phyloP scores from a whole-genome alignment of 2,797 vertebrate species.

The Streptopelia turtur region DNA sequence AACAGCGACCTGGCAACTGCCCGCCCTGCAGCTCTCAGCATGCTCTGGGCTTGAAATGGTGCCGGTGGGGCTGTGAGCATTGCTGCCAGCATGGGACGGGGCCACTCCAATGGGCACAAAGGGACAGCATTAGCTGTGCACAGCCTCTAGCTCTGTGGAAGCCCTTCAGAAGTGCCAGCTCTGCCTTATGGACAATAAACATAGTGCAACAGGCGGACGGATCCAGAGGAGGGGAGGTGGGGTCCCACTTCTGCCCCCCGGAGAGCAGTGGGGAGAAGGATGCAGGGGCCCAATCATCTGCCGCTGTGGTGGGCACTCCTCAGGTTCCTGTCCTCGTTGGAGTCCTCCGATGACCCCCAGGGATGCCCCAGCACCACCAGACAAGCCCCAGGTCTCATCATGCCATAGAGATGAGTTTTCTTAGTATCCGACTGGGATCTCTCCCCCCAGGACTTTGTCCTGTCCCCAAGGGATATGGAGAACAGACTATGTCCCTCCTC shows the following conservation, averaged over 20 bases:
- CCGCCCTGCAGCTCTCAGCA: background rate
- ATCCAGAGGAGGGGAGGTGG: background rate
- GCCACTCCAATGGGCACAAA: background rate
- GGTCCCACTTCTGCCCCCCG: background rate
- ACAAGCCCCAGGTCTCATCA: background rate
- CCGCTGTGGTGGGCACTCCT: background rate
- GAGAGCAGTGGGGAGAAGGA: background rate
- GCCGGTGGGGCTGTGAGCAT: background rate
- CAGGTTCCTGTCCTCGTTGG: accelerated
- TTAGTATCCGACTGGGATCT: background rate
- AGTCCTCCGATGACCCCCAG: background rate
- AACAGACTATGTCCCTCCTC: background rate
- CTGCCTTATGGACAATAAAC: constrained; percentile 25
- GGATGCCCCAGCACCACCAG: background rate
- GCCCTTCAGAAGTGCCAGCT: background rate
- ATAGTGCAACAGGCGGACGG: accelerated
- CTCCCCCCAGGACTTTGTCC: background rate
- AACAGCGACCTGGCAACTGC: background rate
- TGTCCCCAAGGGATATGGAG: background rate
- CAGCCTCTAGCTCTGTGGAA: background rate
- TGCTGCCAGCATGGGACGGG: accelerated
- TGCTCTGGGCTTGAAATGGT: background rate
- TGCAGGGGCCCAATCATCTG: background rate
- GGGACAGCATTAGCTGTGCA: background rate
- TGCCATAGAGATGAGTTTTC: background rate